These are phyloP conservation scores for Venustaconcha ellipsiformis DNA, from an alignment of 1,140 invertebrate genomes.

Conservation along the genomic window DNA sequence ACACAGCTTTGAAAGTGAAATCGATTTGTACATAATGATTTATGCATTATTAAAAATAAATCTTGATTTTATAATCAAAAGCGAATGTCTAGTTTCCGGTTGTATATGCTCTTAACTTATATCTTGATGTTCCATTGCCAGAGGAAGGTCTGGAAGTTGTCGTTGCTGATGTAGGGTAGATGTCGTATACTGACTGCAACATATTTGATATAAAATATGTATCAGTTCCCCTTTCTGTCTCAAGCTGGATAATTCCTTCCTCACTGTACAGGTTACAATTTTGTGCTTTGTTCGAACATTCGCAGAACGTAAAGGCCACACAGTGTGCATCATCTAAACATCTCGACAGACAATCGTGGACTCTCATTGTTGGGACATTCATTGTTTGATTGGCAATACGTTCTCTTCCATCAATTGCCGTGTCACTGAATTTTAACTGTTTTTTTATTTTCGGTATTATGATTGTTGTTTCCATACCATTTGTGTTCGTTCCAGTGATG, in stretches of 20 bases:
- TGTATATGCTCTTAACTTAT: no score
- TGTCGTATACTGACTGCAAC: no score
- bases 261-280: slow-evolving; percentile 15
- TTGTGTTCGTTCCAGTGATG: background rate
- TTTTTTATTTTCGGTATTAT: slow-evolving; percentile 1
- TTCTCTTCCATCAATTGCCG: background rate
- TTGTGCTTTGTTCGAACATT: slow-evolving; percentile 1
- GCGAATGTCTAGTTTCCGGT: no score
- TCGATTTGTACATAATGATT: no score
- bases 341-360: background rate
- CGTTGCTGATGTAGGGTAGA: no score
- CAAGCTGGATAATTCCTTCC: background rate
- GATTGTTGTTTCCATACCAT: background rate
- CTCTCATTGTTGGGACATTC: background rate
- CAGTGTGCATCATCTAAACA: slow-evolving; percentile 13
- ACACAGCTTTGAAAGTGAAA: no score
- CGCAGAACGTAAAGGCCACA: background rate
- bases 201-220: slow-evolving; percentile 9
- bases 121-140: no score
- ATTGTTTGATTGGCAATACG: background rate
- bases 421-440: background rate
- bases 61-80: no score
- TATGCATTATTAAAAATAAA: no score
- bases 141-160: no score
- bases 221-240: background rate